Evolutionary conservation across 2,113 vertebrate species (phyloP), one percentile per base, ranked within the genome.

Genomic region (Craseonycteris thonglongyai): DNA sequence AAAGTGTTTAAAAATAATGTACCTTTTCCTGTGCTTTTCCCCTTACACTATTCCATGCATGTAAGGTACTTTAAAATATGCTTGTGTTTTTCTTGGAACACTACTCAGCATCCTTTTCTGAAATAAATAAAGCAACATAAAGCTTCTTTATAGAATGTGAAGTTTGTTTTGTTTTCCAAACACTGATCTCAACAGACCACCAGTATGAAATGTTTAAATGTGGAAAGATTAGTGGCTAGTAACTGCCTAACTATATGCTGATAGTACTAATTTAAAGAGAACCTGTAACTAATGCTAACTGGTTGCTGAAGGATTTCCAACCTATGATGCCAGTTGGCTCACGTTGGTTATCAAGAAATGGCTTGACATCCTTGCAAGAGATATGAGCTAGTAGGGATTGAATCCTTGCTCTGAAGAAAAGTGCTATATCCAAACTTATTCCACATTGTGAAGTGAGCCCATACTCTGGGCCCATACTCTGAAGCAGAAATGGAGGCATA

Each of bases 31-130:
- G 4, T 58, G 38, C 47, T 56, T 83, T 42, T 59, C 28, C 2
- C 30, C 42, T 90, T 88, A 90, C 9, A 42, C 45, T 65, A 38
- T 59, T 94, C 35, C 78, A 10, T 66, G 83, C 21, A 71, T 3
- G 15, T 35, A 82, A 76, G 19, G 33, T 74, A 71, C 74, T 93
- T 94, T 65, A 2, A 96, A 84, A 95, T 82, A 76, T 80, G 75
- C 12, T 38, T 51, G 13, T 24, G 10, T 75, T 93, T 91, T 85
- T 91, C 83, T 79, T 68, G 80, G 42, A 83, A 72, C 3, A 13
- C 49, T 35, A 38, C 42, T 94, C 78, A 96, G 22, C 72, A 8
- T 65, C 35, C 18, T 92, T 93, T 74, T 68, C 79, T 90, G 51
- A 90, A 93, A 59, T 22, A 88, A 87, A 92, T 45, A 85, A 90